These are phyloP conservation scores for Mythimna vitellina DNA, from an alignment of 2,888 invertebrate species.

Conservation along the genomic window DNA sequence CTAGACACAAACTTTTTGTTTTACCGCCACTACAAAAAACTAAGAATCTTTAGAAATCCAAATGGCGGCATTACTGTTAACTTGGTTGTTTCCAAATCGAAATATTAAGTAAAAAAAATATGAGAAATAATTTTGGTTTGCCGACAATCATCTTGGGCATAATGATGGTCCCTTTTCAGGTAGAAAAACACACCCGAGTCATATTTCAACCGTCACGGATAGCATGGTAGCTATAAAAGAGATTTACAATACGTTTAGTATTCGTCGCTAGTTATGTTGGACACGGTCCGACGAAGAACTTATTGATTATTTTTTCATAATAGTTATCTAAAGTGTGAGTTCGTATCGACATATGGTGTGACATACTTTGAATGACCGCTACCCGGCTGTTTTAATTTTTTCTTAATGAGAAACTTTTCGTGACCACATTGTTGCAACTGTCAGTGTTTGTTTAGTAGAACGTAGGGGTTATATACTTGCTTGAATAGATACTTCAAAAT, in stretches of 20 bases:
- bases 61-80: slow-evolving; percentile 81
- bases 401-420: slow-evolving; percentile 65
- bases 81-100: slow-evolving; percentile 79
- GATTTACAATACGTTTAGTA: slow-evolving; percentile 88
- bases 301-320: slow-evolving; percentile 87
- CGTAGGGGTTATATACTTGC: slow-evolving; percentile 15
- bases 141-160: slow-evolving; percentile 88
- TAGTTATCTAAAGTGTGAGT: slow-evolving; percentile 77
- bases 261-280: slow-evolving; percentile 87
- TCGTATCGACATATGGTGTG: slow-evolving; percentile 83
- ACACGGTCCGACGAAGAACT: slow-evolving; percentile 81
- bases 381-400: slow-evolving; percentile 78
- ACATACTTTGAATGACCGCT: slow-evolving; percentile 83
- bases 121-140: slow-evolving; percentile 84
- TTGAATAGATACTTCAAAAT: slow-evolving; percentile 26
- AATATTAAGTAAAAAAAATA: slow-evolving; percentile 81
- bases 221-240: slow-evolving; percentile 86
- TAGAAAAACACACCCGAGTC: slow-evolving; percentile 87
- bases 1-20: slow-evolving; percentile 73
- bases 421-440: slow-evolving; percentile 71
- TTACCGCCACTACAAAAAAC: slow-evolving; percentile 76
- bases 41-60: slow-evolving; percentile 71
- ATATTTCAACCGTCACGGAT: slow-evolving; percentile 89
- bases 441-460: slow-evolving; percentile 68
- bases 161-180: slow-evolving; percentile 89